A percentile compares a stretch with the other conserved stretches of the same genome.
Evolutionary conservation across 2,888 invertebrate genomes (phyloP).

Genomic region (Acheta domesticus): DNA sequence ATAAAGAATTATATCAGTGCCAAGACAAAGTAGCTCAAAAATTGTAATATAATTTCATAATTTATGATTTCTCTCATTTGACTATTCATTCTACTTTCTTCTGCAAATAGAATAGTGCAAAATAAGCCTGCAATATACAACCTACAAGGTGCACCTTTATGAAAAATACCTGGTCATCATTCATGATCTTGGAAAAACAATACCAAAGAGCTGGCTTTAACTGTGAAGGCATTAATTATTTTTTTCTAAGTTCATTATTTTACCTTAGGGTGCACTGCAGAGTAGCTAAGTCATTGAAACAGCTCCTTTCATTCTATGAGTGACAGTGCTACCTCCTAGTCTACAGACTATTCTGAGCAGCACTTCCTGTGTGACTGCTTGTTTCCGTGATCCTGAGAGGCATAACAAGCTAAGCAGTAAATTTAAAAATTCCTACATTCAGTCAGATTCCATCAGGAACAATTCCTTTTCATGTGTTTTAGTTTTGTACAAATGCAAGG

Average conservation of each 20-base stretch:
- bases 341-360: not conserved
- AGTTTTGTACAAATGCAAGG: conserved; percentile 18
- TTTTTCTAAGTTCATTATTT: not conserved
- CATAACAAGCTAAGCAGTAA: conserved; percentile 5
- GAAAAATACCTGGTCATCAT: not conserved
- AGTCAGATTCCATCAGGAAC: conserved; percentile 10
- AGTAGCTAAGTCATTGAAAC: not conserved
- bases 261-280: conserved; percentile 1
- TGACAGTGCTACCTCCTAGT: not conserved
- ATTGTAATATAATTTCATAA: not conserved
- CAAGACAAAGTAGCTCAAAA: conserved; percentile 4
- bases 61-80: not conserved
- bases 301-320: not conserved
- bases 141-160: not conserved
- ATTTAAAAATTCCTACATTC: not conserved
- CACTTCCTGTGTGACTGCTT: not conserved
- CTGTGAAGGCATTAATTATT: not conserved
- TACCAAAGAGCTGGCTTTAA: not conserved
- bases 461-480: not conserved
- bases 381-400: conserved; percentile 8
- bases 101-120: conserved; percentile 5
- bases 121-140: conserved; percentile 1
- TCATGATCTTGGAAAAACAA: not conserved
- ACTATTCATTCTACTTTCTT: not conserved
- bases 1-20: not conserved